These are phyloP conservation scores for Otis tarda DNA, from an alignment of 2,113 vertebrate species.

Conservation along the genomic window DNA sequence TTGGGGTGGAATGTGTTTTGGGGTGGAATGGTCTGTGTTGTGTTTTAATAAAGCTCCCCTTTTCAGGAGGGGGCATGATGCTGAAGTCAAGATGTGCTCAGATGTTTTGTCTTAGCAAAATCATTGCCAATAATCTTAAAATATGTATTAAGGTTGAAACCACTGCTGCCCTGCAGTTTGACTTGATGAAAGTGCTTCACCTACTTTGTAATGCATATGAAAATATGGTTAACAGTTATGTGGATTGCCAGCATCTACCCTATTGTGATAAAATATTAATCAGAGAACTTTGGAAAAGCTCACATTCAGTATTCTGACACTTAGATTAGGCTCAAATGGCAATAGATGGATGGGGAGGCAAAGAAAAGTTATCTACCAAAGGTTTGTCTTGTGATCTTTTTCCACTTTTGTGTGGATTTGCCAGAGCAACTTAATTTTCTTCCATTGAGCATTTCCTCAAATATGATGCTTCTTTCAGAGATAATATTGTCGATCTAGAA, in stretches of 20 bases:
- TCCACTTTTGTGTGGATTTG: background rate
- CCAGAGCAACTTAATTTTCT: constrained; percentile 10
- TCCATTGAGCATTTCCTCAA: background rate
- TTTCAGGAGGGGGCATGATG: background rate
- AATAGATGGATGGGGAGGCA: constrained; percentile 49
- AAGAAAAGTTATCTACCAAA: constrained; percentile 49
- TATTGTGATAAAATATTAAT: background rate
- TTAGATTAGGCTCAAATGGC: constrained; percentile 60
- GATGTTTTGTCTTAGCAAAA: background rate
- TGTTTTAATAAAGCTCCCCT: background rate
- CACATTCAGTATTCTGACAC: constrained; percentile 60
- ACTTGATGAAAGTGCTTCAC: background rate
- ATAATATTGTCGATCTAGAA: constrained; percentile 26
- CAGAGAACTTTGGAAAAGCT: constrained; percentile 46
- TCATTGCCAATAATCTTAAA: background rate
- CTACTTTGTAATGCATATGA: background rate
- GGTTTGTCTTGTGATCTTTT: background rate
- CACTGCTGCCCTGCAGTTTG: background rate
- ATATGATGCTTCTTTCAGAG: background rate
- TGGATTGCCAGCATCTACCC: background rate
- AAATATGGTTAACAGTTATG: background rate
- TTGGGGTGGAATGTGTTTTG: background rate
- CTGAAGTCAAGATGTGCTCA: background rate
- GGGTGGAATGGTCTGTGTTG: background rate
- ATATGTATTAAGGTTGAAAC: background rate